Base-by-base conservation (phyloP, 2,113 vertebrate species). In the Ceyx cyanopectus region DNA sequence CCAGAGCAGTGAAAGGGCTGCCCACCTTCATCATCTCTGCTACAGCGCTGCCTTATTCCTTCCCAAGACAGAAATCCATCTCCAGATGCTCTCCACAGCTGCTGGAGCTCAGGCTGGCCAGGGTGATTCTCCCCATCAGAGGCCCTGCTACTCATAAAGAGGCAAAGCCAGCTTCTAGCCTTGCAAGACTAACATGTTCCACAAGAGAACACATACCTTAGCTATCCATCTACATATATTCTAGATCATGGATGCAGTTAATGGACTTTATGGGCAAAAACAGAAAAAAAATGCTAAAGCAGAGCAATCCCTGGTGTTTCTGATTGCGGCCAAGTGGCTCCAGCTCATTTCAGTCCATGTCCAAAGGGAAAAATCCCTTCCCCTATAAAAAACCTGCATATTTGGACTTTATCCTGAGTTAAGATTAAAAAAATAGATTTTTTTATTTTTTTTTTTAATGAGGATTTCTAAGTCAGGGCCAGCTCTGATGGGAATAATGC, bases 191-290 rank as follows among this genome's bases (percentile, higher is more conserved):
- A 14, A 17, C 7, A 0, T 4, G 3, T 50, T 67, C 45, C 63
- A 48, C 14, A 12, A 56, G 62, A 62, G 22, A 9, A 1, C 30
- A 8, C 4, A 1, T 8, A 63, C 50, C 62, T 56, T 2, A 11
- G 12, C 4, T 1, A 1, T 7, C 53, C 40, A 11, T 29, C 63
- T 53, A 13, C 2, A 0, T 22, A 6, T 13, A 43, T 19, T 68
- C 73, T 58, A 56, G 16, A 45, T 8, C 10, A 4, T 4, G 12
- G 45, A 34, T 22, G n/a, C 24, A 56, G 53, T 18, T 70, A 78
- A 9, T 7, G 46, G 70, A n/a, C 48, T 88, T 41, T 32, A 17
- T 27, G 58, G 27, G 34, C 57, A 92, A 67, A 89, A 72, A 9
- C 63, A 43, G 67, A 50, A 48, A 22, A 22, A 50, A 50, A 50